Conservation (phyloP, 2,888 invertebrate species). For the Cyaniris semiargus region DNA sequence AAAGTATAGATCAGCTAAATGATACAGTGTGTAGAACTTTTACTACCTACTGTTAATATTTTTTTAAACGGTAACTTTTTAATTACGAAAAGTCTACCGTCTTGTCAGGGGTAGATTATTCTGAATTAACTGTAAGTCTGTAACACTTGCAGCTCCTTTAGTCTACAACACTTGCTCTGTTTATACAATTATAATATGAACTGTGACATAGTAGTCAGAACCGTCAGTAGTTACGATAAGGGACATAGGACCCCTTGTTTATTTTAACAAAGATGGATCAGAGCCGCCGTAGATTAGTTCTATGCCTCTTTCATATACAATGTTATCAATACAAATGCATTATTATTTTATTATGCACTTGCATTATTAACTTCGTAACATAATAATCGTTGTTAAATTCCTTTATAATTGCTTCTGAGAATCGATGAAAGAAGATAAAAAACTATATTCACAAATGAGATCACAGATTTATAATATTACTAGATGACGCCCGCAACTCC, state of each 20-base stretch:
- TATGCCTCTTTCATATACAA: not conserved
- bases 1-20: too few species aligned
- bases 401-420: not conserved
- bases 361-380: not conserved
- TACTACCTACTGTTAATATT: too few species aligned
- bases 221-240: not conserved
- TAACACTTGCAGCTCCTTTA: not conserved
- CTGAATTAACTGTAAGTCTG: not conserved
- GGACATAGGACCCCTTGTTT: slow-evolving; percentile 1
- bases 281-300: not conserved
- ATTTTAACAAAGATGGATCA: slow-evolving; percentile 13
- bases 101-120: not conserved
- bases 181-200: slow-evolving; percentile 1
- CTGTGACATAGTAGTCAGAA: slow-evolving; percentile 9
- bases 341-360: not conserved
- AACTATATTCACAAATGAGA: too few species aligned
- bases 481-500: too few species aligned
- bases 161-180: not conserved
- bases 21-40: too few species aligned
- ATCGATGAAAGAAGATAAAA: not conserved
- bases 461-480: too few species aligned
- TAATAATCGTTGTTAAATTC: not conserved
- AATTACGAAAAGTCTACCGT: too few species aligned
- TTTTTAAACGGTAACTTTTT: too few species aligned
- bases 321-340: not conserved